phyloP scores from a whole-genome alignment of 2,113 vertebrate species.

The Podilymbus podiceps region DNA sequence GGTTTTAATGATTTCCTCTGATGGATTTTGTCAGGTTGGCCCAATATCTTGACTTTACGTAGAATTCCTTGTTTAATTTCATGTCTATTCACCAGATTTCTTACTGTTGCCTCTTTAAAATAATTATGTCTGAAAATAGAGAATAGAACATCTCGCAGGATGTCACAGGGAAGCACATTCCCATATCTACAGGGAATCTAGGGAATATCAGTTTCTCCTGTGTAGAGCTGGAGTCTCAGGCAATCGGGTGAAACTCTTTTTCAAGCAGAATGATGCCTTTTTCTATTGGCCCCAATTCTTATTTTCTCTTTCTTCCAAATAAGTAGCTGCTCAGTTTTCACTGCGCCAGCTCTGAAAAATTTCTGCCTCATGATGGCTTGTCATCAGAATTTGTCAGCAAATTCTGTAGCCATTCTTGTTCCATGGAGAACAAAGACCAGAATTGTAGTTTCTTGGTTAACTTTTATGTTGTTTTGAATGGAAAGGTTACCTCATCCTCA shows the following conservation, averaged over 20 bases:
- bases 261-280: not conserved
- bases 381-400: not conserved
- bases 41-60: not conserved
- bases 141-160: not conserved
- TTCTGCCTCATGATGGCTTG: not conserved
- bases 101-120: not conserved
- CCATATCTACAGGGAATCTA: not conserved
- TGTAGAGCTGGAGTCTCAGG: not conserved
- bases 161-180: not conserved
- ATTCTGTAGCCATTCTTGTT: not conserved
- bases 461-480: not conserved
- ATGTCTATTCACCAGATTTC: not conserved
- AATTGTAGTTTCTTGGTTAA: not conserved
- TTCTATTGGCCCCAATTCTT: not conserved
- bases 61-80: not conserved
- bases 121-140: not conserved
- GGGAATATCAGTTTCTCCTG: not conserved
- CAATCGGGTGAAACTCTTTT: not conserved
- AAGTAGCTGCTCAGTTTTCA: not conserved
- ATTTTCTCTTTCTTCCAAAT: not conserved
- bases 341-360: not conserved
- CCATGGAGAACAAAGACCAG: not conserved
- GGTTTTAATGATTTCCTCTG: not conserved
- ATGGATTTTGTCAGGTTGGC: not conserved
- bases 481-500: not conserved